These are phyloP conservation scores for Leptoclinus maculatus DNA, from an alignment of 2,797 vertebrate species.

Conservation along the genomic window DNA sequence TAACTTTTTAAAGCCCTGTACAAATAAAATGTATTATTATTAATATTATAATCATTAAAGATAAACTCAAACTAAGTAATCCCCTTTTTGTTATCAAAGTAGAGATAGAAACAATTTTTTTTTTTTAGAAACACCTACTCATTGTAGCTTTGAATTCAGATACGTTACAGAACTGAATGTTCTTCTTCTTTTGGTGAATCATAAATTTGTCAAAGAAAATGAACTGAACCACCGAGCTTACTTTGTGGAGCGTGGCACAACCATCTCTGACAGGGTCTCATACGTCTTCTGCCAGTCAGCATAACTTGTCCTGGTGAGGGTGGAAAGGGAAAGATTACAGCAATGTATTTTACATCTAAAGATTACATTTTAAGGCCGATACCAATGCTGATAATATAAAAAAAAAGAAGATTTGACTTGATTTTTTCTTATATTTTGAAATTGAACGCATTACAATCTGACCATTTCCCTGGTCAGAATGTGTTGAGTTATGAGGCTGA, in stretches of 20 bases:
- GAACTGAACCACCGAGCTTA: constrained; percentile 73
- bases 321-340: neutral
- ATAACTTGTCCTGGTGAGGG: constrained; percentile 85
- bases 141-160: neutral
- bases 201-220: neutral
- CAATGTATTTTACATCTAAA: neutral
- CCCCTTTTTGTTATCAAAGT: neutral
- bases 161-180: neutral
- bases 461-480: constrained; percentile 2
- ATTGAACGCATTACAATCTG: neutral
- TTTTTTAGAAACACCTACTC: neutral
- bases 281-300: constrained; percentile 97
- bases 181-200: neutral
- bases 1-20: no score
- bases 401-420: no score
- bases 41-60: no score
- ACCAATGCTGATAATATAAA: neutral
- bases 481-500: neutral
- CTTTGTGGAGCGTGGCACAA: constrained; percentile 98
- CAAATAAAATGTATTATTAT: no score
- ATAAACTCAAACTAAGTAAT: neutral
- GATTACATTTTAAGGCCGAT: neutral
- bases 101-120: neutral
- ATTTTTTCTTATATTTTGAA: neutral
- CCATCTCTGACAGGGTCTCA: constrained; percentile 97